These are phyloP conservation scores for Aethes cnicana DNA, from an alignment of 2,888 invertebrate species.

Conservation along the genomic window DNA sequence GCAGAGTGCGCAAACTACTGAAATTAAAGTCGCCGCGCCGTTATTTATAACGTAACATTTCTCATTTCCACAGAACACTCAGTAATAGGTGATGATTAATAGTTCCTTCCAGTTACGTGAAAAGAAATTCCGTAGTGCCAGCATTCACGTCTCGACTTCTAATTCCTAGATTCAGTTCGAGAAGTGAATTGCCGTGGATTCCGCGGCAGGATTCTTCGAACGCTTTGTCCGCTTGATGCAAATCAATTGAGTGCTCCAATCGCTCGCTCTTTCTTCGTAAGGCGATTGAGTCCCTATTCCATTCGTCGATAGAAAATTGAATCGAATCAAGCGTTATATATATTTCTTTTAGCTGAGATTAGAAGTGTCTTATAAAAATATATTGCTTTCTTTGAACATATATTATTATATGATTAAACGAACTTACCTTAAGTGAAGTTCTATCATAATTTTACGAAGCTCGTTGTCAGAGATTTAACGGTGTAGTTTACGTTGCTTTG, in stretches of 20 bases:
- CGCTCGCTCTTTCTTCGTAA: constrained; percentile 48
- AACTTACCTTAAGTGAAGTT: too few relatives aligned
- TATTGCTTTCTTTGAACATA: not conserved
- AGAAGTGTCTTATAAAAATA: constrained; percentile 9
- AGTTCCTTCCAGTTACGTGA: constrained; percentile 40
- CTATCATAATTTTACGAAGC: too few relatives aligned
- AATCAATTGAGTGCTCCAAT: constrained; percentile 61
- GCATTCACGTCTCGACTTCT: constrained; percentile 52
- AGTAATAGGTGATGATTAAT: constrained; percentile 30
- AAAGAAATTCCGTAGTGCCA: constrained; percentile 49
- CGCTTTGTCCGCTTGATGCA: constrained; percentile 66
- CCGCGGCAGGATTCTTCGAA: constrained; percentile 42
- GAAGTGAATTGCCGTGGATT: constrained; percentile 61
- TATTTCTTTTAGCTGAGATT: constrained; percentile 11
- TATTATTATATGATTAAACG: too few relatives aligned
- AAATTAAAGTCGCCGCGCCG: constrained; percentile 27
- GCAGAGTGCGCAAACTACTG: constrained; percentile 27
- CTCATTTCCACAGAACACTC: constrained; percentile 28
- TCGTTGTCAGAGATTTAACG: too few relatives aligned
- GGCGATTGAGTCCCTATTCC: constrained; percentile 56
- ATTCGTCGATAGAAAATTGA: constrained; percentile 44
- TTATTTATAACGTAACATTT: constrained; percentile 30
- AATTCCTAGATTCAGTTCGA: constrained; percentile 59
- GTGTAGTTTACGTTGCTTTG: too few relatives aligned
- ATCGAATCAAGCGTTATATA: constrained; percentile 20